Conservation (phyloP, 1,140 invertebrate species). For the Magallana gigas region DNA sequence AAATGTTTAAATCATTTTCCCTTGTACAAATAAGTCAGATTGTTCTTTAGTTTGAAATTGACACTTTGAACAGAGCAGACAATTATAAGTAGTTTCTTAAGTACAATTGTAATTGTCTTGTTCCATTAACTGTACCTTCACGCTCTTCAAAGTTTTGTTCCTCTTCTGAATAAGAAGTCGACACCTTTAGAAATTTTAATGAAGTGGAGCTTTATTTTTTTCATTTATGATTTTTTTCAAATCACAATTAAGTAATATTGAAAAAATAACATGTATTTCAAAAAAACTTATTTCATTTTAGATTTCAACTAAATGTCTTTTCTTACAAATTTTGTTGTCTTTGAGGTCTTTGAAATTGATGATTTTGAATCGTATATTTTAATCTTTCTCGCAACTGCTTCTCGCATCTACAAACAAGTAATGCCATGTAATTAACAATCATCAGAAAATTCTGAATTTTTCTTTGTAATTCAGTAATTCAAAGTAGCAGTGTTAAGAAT, state of each 20-base stretch:
- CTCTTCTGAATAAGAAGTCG: not conserved
- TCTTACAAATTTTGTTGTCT: not conserved
- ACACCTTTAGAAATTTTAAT: not conserved
- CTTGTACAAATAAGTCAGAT: too few relatives aligned
- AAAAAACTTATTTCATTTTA: not conserved
- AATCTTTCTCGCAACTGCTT: conserved; percentile 3
- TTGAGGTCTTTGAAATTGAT: not conserved
- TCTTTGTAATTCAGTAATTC: too few relatives aligned
- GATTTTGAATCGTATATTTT: not conserved
- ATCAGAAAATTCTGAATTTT: too few relatives aligned
- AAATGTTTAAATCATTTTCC: too few relatives aligned
- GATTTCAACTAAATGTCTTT: not conserved
- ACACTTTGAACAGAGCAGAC: too few relatives aligned
- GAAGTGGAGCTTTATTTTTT: not conserved
- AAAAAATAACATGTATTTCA: not conserved
- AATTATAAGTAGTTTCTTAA: too few relatives aligned
- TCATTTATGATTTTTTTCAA: not conserved
- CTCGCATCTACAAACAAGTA: not conserved
- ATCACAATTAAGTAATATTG: not conserved
- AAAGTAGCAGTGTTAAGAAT: too few relatives aligned
- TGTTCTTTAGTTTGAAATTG: too few relatives aligned
- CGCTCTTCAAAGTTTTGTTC: not conserved
- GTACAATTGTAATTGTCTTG: not conserved
- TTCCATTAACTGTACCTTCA: not conserved
- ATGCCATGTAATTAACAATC: too few relatives aligned